Percentiles rank a stretch among this genome's conserved stretches.
These are phyloP conservation scores for Podotricha telesiphe DNA, from an alignment of 2,888 invertebrate species.

Conservation along the genomic window DNA sequence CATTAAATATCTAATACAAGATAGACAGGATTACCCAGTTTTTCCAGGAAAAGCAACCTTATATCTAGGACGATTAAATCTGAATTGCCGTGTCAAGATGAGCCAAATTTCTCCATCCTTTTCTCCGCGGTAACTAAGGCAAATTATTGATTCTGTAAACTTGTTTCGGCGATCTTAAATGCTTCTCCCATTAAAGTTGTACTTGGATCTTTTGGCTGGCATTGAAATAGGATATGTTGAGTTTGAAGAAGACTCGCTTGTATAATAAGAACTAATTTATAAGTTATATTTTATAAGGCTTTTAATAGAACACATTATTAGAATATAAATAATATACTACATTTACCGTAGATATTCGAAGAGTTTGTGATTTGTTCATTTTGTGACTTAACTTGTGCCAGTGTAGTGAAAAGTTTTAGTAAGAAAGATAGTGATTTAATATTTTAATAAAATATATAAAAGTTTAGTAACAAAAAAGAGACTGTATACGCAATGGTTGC, in stretches of 20 bases:
- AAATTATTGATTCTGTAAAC: constrained; percentile 28
- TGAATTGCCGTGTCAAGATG: constrained; percentile 11
- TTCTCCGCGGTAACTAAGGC: constrained; percentile 13
- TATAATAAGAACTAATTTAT: background rate
- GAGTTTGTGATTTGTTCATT: too few relatives aligned
- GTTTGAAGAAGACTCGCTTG: background rate
- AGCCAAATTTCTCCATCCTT: constrained; percentile 7
- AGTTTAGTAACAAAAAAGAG: too few relatives aligned
- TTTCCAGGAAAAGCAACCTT: constrained; percentile 17
- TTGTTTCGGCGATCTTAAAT: constrained; percentile 22
- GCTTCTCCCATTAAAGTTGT: constrained; percentile 18
- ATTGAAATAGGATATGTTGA: constrained; percentile 9
- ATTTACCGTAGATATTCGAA: too few relatives aligned
- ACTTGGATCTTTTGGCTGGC: constrained; percentile 1
- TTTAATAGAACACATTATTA: background rate
- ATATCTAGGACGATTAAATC: background rate
- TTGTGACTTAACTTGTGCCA: too few relatives aligned
- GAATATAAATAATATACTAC: background rate
- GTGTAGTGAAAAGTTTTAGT: too few relatives aligned
- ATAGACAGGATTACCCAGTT: background rate
- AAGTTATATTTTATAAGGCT: background rate
- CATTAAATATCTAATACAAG: constrained; percentile 24
- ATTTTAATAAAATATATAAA: too few relatives aligned
- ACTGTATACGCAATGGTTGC: too few relatives aligned
- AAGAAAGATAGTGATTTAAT: too few relatives aligned